These are phyloP conservation scores for Papilio polyxenes DNA, from an alignment of 1,140 invertebrate genomes.

Conservation along the genomic window DNA sequence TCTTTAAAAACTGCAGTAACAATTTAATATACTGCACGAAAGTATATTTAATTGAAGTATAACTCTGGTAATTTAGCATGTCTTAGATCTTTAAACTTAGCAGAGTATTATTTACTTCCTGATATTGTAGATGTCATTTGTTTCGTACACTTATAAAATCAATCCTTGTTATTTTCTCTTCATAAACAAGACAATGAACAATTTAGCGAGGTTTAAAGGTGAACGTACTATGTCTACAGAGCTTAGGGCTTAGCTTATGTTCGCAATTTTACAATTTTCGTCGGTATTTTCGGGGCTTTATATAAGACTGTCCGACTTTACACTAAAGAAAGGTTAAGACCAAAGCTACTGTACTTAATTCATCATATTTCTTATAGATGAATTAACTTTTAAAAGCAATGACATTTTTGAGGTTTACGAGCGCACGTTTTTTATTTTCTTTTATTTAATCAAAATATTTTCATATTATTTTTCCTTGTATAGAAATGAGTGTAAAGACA, in stretches of 20 bases:
- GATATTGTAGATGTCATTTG: not conserved
- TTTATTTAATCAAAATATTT: not conserved
- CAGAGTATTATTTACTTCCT: not conserved
- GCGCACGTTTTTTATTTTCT: not conserved
- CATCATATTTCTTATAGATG: not conserved
- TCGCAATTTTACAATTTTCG: conserved; percentile 22
- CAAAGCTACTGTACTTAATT: not conserved
- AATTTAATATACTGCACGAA: too few species aligned
- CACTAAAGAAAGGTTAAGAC: not conserved
- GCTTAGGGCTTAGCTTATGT: not conserved
- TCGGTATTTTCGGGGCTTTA: not conserved
- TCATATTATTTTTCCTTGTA: not conserved
- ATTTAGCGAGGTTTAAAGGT: not conserved
- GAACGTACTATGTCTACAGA: not conserved
- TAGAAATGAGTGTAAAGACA: not conserved
- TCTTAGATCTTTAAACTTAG: not conserved
- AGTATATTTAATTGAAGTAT: too few species aligned
- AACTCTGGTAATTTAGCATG: not conserved
- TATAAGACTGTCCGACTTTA: conserved; percentile 7
- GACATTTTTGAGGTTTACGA: not conserved
- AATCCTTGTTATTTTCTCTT: too few species aligned
- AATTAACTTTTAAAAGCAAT: not conserved
- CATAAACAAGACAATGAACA: too few species aligned
- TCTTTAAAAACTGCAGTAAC: too few species aligned
- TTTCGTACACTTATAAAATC: not conserved